phyloP scores from a whole-genome alignment of 2,113 vertebrate species.

The Salminus brasiliensis region DNA sequence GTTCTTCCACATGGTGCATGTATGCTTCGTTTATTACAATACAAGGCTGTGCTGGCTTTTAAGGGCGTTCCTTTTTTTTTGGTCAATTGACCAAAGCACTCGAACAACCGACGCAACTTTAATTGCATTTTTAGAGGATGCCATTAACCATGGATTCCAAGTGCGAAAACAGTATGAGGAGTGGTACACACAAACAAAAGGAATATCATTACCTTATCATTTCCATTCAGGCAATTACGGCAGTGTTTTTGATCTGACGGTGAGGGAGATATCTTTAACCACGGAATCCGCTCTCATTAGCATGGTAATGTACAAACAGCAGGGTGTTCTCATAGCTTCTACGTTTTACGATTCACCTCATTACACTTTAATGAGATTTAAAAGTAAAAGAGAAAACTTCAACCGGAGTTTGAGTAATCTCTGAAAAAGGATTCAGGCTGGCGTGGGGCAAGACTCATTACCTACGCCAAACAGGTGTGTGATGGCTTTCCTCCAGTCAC shows the following conservation, averaged over 20 bases:
- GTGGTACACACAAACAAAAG: slow-evolving; percentile 42
- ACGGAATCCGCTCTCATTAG: slow-evolving; percentile 72
- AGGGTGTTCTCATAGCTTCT: slow-evolving; percentile 69
- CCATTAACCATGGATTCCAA: background rate
- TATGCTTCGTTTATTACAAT: background rate
- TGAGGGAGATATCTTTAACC: slow-evolving; percentile 70
- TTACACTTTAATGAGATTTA: slow-evolving; percentile 83
- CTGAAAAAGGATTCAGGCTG: background rate
- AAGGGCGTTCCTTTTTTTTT: background rate
- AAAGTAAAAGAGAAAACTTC: slow-evolving; percentile 71
- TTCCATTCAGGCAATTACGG: slow-evolving; percentile 57
- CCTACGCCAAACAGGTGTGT: background rate
- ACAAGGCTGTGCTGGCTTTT: background rate
- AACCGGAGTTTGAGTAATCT: slow-evolving; percentile 46
- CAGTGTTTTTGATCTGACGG: slow-evolving; percentile 42
- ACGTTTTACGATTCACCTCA: slow-evolving; percentile 77
- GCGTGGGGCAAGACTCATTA: background rate
- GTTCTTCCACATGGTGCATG: background rate
- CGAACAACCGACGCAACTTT: background rate
- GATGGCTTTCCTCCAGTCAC: background rate
- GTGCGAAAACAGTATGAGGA: slow-evolving; percentile 30
- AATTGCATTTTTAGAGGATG: background rate
- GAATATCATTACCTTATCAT: slow-evolving; percentile 49
- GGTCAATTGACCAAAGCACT: slow-evolving; percentile 9
- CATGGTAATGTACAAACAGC: slow-evolving; percentile 81